Evolutionary conservation across 2,888 invertebrate species (phyloP).

Genomic region (Pristionchus entomophagus): DNA sequence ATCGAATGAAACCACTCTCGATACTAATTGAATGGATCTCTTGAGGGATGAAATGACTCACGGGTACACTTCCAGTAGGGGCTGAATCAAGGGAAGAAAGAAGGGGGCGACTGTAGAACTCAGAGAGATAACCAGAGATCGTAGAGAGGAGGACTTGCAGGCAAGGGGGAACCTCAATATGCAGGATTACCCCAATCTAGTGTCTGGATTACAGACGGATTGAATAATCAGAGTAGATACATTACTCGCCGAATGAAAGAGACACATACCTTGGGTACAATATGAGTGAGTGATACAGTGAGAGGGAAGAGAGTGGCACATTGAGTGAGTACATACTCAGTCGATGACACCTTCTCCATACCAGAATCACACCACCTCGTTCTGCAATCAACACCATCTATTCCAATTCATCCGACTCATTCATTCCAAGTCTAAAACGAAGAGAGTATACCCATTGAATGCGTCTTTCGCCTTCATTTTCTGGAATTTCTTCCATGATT

Average conservation of each 20-base stretch:
- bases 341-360: not conserved
- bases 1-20: not conserved
- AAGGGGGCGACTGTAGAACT: constrained; percentile 7
- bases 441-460: not conserved
- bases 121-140: not conserved
- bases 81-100: not conserved
- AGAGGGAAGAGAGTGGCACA: constrained; percentile 35
- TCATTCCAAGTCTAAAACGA: too few species aligned
- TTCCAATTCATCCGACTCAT: too few species aligned
- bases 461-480: constrained; percentile 2
- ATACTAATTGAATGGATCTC: not conserved
- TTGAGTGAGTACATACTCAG: constrained; percentile 12
- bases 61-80: constrained; percentile 33
- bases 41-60: not conserved
- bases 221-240: too few species aligned
- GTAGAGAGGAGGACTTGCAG: constrained; percentile 34
- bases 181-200: too few species aligned
- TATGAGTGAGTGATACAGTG: constrained; percentile 22
- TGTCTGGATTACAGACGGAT: too few species aligned
- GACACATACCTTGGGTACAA: constrained; percentile 35
- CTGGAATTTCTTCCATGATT: constrained; percentile 33
- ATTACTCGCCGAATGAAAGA: too few species aligned
- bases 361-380: too few species aligned
- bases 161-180: constrained; percentile 16
- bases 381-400: too few species aligned